These are phyloP conservation scores for Eurois occulta DNA, from an alignment of 2,888 invertebrate species.

Conservation along the genomic window DNA sequence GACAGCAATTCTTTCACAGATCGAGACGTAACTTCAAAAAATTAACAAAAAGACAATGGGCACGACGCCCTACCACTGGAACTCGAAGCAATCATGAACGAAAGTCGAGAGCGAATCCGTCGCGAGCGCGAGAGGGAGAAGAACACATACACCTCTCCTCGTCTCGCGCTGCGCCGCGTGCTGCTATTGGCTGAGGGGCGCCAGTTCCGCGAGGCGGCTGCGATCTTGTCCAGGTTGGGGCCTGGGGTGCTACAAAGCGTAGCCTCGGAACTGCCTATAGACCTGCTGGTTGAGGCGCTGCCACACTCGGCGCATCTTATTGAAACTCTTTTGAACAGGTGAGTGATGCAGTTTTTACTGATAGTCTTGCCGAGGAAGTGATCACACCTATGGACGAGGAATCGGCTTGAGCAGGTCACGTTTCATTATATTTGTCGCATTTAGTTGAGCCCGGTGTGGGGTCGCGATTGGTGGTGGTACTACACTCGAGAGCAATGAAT, in stretches of 20 bases:
- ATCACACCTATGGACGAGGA: background rate
- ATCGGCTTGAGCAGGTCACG: background rate
- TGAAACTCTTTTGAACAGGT: conserved; percentile 95
- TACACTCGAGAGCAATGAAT: too few relatives aligned
- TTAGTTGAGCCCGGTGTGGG: background rate
- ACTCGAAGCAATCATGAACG: conserved; percentile 89
- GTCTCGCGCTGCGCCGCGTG: conserved; percentile 92
- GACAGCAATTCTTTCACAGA: conserved; percentile 49
- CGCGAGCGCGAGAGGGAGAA: conserved; percentile 91
- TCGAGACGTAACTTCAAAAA: conserved; percentile 35
- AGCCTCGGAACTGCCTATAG: conserved; percentile 95
- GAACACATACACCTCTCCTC: conserved; percentile 92
- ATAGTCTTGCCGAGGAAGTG: background rate
- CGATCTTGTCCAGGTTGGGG: conserved; percentile 94
- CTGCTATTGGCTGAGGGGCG: conserved; percentile 96
- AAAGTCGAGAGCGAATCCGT: conserved; percentile 93
- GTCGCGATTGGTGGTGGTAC: too few relatives aligned
- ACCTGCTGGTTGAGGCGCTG: conserved; percentile 96
- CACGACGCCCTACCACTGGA: conserved; percentile 73
- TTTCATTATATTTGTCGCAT: background rate
- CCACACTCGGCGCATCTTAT: conserved; percentile 96
- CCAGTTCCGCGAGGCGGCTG: conserved; percentile 97
- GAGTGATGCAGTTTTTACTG: conserved; percentile 65
- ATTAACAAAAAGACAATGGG: conserved; percentile 77
- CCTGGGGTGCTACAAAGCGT: conserved; percentile 94